A percentile compares a stretch with the other conserved stretches of the same genome.
phyloP scores from a whole-genome alignment of 2,113 vertebrate genomes.

The Eurystomus gularis region DNA sequence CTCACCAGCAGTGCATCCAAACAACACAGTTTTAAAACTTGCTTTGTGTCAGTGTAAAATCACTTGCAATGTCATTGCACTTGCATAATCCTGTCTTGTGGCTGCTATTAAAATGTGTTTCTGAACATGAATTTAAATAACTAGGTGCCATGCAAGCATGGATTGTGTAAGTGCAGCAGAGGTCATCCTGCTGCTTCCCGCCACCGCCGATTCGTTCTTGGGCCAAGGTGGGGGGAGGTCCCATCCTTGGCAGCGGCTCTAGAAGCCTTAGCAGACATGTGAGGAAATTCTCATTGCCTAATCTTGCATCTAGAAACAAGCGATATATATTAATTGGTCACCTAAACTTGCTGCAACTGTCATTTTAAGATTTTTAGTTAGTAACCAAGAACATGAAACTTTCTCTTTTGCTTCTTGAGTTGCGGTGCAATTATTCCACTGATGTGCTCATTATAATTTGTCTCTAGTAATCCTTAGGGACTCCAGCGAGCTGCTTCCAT shows the following conservation, averaged over 20 bases:
- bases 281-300: background rate
- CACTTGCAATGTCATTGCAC: background rate
- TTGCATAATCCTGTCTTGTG: background rate
- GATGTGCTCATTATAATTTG: conserved; percentile 2
- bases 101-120: background rate
- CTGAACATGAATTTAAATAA: background rate
- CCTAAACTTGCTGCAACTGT: background rate
- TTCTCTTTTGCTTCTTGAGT: background rate
- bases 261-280: background rate
- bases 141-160: background rate
- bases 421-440: background rate
- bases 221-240: background rate
- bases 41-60: background rate
- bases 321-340: background rate
- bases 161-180: background rate
- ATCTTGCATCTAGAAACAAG: background rate
- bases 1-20: background rate
- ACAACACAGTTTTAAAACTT: background rate
- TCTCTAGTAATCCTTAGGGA: conserved; percentile 21
- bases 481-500: background rate
- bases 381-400: background rate
- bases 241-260: background rate
- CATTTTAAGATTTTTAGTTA: conserved; percentile 33
- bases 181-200: background rate
- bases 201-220: rapidly evolving